A percentile compares a stretch with the other conserved stretches of the same genome.
Conservation (phyloP, 1,140 invertebrate genomes). For the Panagrolaimus sp. region DNA sequence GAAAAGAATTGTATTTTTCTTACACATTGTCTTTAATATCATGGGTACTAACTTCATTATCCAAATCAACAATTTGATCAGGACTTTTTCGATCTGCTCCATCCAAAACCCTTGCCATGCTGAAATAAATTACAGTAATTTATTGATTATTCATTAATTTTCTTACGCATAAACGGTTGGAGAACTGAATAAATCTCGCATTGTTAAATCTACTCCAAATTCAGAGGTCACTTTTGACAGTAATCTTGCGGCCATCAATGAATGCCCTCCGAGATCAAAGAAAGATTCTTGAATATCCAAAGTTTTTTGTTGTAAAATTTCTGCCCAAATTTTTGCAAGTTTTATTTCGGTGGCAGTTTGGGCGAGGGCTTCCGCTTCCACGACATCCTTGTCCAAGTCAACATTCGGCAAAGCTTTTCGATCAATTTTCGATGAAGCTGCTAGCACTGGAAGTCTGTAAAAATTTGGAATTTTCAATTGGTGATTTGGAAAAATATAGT, state of each 20-base stretch:
- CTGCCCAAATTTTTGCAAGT: constrained; percentile 60
- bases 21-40: constrained; percentile 60
- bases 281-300: constrained; percentile 63
- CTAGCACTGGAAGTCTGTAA: constrained; percentile 61
- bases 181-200: constrained; percentile 60
- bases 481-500: not conserved
- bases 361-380: constrained; percentile 59
- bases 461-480: constrained; percentile 7
- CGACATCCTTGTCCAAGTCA: constrained; percentile 49
- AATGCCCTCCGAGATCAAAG: constrained; percentile 64
- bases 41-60: constrained; percentile 60
- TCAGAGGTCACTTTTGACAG: constrained; percentile 59
- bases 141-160: too few species aligned
- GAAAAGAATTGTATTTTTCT: constrained; percentile 21
- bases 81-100: constrained; percentile 36
- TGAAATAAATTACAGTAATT: too few species aligned
- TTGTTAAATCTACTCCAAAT: constrained; percentile 58
- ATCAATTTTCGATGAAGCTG: constrained; percentile 62
- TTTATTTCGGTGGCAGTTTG: constrained; percentile 60
- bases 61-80: constrained; percentile 54
- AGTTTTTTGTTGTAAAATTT: constrained; percentile 57
- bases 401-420: constrained; percentile 60
- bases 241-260: constrained; percentile 62
- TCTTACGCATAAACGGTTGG: constrained; percentile 60
- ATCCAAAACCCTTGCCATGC: constrained; percentile 60